Percentiles rank a stretch among this genome's conserved stretches.
These are phyloP conservation scores for Toxotes chatareus DNA, from an alignment of 2,113 vertebrate genomes.

Conservation along the genomic window DNA sequence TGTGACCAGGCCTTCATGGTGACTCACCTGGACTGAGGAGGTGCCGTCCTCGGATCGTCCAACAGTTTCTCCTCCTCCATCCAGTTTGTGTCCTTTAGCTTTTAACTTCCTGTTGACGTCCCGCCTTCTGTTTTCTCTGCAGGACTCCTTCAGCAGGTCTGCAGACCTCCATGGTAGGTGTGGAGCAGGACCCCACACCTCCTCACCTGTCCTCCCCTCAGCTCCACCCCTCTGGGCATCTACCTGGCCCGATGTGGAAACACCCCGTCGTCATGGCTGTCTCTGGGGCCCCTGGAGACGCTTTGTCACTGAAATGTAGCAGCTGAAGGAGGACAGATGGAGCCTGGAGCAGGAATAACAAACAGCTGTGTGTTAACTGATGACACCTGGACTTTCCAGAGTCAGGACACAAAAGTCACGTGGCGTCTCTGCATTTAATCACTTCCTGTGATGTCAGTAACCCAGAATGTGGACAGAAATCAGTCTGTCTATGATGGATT, in stretches of 20 bases:
- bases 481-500: too few relatives aligned
- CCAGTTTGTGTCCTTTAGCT: not conserved
- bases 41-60: too few relatives aligned
- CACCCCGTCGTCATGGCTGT: too few relatives aligned
- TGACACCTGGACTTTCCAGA: not conserved
- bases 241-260: not conserved
- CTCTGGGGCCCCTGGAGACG: not conserved
- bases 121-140: not conserved
- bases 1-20: too few relatives aligned
- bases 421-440: not conserved
- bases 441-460: not conserved
- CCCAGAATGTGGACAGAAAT: too few relatives aligned
- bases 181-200: constrained; percentile 31
- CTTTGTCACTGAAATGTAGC: not conserved
- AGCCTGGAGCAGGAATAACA: not conserved
- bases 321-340: constrained; percentile 2
- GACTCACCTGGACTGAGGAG: too few relatives aligned
- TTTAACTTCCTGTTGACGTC: not conserved
- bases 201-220: not conserved
- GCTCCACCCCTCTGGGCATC: constrained; percentile 1
- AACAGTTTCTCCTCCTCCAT: too few relatives aligned
- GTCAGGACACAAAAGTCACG: not conserved
- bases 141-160: constrained; percentile 20
- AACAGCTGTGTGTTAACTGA: not conserved
- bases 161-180: not conserved